Evolutionary conservation across 2,797 vertebrate species (phyloP), one percentile per base, ranked within the genome.

Genomic region (Hydrophis major): DNA sequence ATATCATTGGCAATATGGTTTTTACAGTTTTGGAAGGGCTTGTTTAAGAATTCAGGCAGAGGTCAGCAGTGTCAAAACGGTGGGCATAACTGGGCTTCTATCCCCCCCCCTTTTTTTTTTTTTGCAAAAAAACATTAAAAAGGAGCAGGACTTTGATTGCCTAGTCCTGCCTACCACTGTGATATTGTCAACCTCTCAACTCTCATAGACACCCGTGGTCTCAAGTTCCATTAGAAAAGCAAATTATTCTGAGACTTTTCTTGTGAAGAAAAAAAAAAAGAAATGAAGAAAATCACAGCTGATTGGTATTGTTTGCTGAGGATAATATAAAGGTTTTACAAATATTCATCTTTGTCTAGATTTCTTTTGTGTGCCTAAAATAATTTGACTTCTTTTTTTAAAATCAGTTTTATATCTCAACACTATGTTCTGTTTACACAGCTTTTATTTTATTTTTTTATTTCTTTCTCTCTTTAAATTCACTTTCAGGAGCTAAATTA

Each of bases 361-460:
- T 92, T 94, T 95, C 90, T 93, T 88, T 91, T 87, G 60, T 87
- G 28, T 94, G 93, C 28, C 27, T 92, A 94, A 97, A 96, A 78
- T 3, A 56, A 90, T 92, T 93, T 96, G 94, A 96, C 47, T 8
- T 95, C 13, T 95, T 94, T 3, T 5, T 13, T 87, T 50, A 13
- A 90, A 96, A 94, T 42, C 6, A 55, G 55, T 94, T 94, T 94
- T 14, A 95, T 37, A 95, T 12, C 27, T 95, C 86, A 93, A 94
- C 88, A 95, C 86, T 95, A 18, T 95, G 94, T 95, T 94, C 90
- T 94, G 69, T 96, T 97, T 96, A 93, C 86, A 94, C 93, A 94
- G 90, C 47, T 88, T 97, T 97, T 96, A 89, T 47, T 42, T 89
- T 89, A 47, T 89, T 95, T 95, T 95, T 94, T 93, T 83, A 42